phyloP scores from a whole-genome alignment of 2,113 vertebrate species.

The Struthio camelus region DNA sequence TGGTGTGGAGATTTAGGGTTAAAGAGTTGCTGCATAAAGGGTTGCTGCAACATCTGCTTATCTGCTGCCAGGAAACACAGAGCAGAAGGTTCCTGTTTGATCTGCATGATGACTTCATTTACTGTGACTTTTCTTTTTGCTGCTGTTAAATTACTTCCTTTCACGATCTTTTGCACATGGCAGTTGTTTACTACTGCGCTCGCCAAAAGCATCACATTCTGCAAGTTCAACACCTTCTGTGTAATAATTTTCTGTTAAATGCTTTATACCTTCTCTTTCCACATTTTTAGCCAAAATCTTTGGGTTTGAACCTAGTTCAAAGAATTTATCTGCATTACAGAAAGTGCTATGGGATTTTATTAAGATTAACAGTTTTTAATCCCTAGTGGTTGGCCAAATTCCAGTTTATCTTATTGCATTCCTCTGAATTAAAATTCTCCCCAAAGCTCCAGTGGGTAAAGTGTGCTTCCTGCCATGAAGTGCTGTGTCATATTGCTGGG shows the following conservation, averaged over 20 bases:
- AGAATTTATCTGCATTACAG: not conserved
- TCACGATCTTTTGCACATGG: not conserved
- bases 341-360: not conserved
- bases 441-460: not conserved
- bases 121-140: not conserved
- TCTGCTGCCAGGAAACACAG: not conserved
- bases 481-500: rapidly evolving
- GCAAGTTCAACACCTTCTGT: not conserved
- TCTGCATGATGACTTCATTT: not conserved
- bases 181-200: not conserved
- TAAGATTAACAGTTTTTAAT: not conserved
- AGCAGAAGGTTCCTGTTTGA: not conserved
- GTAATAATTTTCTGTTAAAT: not conserved
- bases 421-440: not conserved
- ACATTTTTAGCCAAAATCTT: not conserved
- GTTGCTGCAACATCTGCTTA: not conserved
- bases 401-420: not conserved
- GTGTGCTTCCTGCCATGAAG: not conserved
- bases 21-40: not conserved
- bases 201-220: not conserved
- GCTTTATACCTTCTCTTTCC: not conserved
- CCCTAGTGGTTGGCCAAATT: not conserved
- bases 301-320: not conserved
- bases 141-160: not conserved
- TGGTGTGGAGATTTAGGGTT: not conserved